These are phyloP conservation scores for Sipha flava DNA, from an alignment of 1,140 invertebrate genomes.

Conservation along the genomic window DNA sequence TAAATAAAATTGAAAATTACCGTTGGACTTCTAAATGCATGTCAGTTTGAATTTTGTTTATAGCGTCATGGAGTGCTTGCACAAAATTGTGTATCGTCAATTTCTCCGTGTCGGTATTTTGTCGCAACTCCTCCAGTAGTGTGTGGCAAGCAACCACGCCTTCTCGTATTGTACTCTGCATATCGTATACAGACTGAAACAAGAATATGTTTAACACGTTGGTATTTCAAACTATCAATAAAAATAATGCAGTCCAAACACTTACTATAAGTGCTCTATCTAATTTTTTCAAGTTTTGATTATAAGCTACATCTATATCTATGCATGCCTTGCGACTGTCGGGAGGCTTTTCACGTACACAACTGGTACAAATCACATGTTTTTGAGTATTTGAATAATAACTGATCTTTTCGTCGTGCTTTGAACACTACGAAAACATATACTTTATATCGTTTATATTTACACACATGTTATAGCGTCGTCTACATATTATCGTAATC, in stretches of 20 bases:
- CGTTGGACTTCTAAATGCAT: slow-evolving; percentile 56
- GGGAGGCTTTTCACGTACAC: slow-evolving; percentile 57
- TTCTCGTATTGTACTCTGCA: slow-evolving; percentile 55
- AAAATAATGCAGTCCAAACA: not conserved
- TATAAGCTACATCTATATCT: slow-evolving; percentile 63
- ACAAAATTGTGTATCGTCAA: slow-evolving; percentile 56
- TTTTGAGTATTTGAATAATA: slow-evolving; percentile 61
- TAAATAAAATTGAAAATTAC: slow-evolving; percentile 37
- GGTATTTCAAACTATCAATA: not conserved
- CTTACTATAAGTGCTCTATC: slow-evolving; percentile 51
- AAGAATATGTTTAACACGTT: not conserved
- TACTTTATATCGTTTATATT: not conserved
- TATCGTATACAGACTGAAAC: slow-evolving; percentile 49
- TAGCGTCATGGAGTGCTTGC: slow-evolving; percentile 56
- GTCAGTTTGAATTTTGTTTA: slow-evolving; percentile 56
- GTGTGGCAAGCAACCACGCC: slow-evolving; percentile 57
- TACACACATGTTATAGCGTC: not conserved
- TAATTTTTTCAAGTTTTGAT: slow-evolving; percentile 57
- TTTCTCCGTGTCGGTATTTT: slow-evolving; percentile 59
- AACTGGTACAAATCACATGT: slow-evolving; percentile 61
- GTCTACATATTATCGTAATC: not conserved
- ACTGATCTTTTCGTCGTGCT: slow-evolving; percentile 61
- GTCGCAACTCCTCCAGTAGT: slow-evolving; percentile 55
- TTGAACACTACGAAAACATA: slow-evolving; percentile 48
- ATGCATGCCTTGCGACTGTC: slow-evolving; percentile 58